phyloP scores from a whole-genome alignment of 2,797 vertebrate species.

The Halcyon leucocephala region DNA sequence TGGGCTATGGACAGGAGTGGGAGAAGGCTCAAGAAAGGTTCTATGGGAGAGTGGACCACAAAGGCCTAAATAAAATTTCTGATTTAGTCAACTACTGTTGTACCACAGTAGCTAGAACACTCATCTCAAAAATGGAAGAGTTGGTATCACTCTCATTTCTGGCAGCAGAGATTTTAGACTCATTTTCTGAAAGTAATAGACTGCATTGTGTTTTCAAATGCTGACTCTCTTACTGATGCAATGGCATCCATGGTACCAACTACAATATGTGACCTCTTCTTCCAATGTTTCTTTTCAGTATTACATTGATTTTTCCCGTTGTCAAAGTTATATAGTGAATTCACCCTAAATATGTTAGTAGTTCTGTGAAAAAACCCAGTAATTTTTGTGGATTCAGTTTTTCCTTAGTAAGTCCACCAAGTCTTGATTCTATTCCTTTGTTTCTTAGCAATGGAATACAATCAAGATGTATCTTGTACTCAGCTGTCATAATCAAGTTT shows the following conservation, averaged over 20 bases:
- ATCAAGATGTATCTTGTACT: not conserved
- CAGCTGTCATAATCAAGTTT: not conserved
- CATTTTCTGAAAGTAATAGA: not conserved
- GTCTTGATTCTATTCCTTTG: not conserved
- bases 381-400: not conserved
- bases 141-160: not conserved
- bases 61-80: not conserved
- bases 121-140: not conserved
- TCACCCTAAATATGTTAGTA: not conserved
- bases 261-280: not conserved
- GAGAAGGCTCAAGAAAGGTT: accelerated
- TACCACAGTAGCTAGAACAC: not conserved
- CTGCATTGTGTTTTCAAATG: not conserved
- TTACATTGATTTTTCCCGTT: not conserved
- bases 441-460: not conserved
- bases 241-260: not conserved
- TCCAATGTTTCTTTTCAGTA: not conserved
- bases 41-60: not conserved
- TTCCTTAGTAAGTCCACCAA: not conserved
- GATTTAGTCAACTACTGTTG: not conserved
- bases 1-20: not conserved
- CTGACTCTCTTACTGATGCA: not conserved
- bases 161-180: not conserved
- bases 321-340: not conserved
- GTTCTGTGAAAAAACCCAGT: accelerated